Conservation (phyloP, 2,113 vertebrate species). For the Collichthys lucidus region DNA sequence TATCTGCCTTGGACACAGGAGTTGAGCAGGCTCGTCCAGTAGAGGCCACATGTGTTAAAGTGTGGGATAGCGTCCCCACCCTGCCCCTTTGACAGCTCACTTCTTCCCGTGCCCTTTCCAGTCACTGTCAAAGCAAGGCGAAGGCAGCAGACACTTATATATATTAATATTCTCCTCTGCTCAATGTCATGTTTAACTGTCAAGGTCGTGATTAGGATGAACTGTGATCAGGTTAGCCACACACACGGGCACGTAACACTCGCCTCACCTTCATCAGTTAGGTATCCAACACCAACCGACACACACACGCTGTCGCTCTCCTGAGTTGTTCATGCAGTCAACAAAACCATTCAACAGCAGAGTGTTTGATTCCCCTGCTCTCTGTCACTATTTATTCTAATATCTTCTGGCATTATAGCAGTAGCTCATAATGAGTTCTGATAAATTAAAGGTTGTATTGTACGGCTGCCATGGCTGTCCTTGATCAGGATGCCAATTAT, state of each 20-base stretch:
- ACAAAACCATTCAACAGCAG: conserved; percentile 74
- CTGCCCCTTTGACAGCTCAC: conserved; percentile 66
- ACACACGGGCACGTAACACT: conserved; percentile 1
- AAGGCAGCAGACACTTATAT: conserved; percentile 49
- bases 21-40: conserved; percentile 44
- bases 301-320: conserved; percentile 51
- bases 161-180: conserved; percentile 66
- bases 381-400: conserved; percentile 88
- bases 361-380: conserved; percentile 87
- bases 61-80: conserved; percentile 50
- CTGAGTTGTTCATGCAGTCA: conserved; percentile 66
- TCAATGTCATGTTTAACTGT: conserved; percentile 78
- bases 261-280: conserved; percentile 10
- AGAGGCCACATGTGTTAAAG: conserved; percentile 48
- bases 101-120: conserved; percentile 66
- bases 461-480: conserved; percentile 88
- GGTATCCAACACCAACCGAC: conserved; percentile 12
- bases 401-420: conserved; percentile 88
- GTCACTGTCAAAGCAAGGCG: conserved; percentile 48
- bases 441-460: conserved; percentile 99
- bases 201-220: conserved; percentile 78
- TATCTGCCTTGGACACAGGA: conserved; percentile 68
- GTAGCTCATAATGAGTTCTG: conserved; percentile 95
- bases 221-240: conserved; percentile 69
- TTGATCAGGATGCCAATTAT: conserved; percentile 97